Percentiles rank a stretch among this genome's conserved stretches.
Evolutionary conservation across 2,888 invertebrate genomes (phyloP).

Genomic region (Leucoma salicis): DNA sequence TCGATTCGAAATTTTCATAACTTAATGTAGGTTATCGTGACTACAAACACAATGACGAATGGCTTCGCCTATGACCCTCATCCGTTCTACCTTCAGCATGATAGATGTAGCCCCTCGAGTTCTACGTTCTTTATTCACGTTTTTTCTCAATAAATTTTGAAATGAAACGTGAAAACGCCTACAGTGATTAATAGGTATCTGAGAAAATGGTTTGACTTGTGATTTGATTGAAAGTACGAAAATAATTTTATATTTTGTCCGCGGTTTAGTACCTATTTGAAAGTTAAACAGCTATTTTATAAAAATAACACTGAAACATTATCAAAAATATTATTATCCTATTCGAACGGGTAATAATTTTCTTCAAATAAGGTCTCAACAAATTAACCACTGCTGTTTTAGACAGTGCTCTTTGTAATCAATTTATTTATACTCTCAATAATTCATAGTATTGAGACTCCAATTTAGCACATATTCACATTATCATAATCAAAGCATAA

Average conservation of each 20-base stretch:
- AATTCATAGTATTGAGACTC: too few relatives aligned
- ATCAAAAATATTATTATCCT: too few relatives aligned
- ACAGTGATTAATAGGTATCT: background rate
- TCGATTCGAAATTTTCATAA: slow-evolving; percentile 1
- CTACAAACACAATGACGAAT: slow-evolving; percentile 22
- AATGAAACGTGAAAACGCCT: slow-evolving; percentile 1
- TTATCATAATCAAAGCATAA: too few relatives aligned
- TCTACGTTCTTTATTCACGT: slow-evolving; percentile 2
- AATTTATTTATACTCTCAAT: too few relatives aligned
- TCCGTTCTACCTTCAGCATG: slow-evolving; percentile 8
- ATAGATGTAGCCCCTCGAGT: slow-evolving; percentile 9
- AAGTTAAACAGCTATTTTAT: too few relatives aligned
- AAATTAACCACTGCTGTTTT: too few relatives aligned
- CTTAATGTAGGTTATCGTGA: slow-evolving; percentile 6
- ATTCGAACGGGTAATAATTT: too few relatives aligned
- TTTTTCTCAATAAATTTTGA: slow-evolving; percentile 6
- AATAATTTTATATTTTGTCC: background rate
- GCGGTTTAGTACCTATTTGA: background rate
- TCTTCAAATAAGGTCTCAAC: too few relatives aligned
- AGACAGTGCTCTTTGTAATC: too few relatives aligned
- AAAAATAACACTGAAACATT: too few relatives aligned
- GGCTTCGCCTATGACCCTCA: slow-evolving; percentile 8
- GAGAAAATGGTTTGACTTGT: background rate
- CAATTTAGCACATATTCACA: too few relatives aligned
- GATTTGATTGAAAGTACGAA: background rate